Conservation (phyloP, 1,140 invertebrate species). For the Zaprionus camerounensis region DNA sequence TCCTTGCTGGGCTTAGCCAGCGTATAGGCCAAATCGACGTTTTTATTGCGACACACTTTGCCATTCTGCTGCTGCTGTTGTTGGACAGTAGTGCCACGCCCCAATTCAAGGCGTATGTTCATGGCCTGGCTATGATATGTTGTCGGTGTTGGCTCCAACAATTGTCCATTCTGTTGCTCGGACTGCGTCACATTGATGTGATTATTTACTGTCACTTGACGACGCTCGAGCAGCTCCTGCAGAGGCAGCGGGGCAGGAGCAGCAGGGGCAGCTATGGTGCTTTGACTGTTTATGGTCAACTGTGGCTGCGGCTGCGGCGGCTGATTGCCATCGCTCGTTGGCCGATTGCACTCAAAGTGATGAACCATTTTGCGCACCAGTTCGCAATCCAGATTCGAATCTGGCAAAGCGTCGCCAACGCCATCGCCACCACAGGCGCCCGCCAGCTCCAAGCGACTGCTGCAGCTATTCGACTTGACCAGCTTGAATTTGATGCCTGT, state of each 20-base stretch:
- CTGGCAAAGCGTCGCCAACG: slow-evolving; percentile 58
- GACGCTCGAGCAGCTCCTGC: slow-evolving; percentile 17
- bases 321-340: slow-evolving; percentile 28
- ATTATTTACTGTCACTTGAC: slow-evolving; percentile 83
- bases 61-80: slow-evolving; percentile 54
- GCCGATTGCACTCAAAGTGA: slow-evolving; percentile 71
- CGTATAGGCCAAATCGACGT: slow-evolving; percentile 84
- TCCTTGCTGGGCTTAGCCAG: slow-evolving; percentile 62
- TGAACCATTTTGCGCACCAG: slow-evolving; percentile 79
- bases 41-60: slow-evolving; percentile 84
- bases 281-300: slow-evolving; percentile 75
- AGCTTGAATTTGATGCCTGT: slow-evolving; percentile 90
- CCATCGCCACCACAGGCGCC: slow-evolving; percentile 85
- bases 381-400: slow-evolving; percentile 51
- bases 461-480: slow-evolving; percentile 93
- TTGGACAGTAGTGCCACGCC: slow-evolving; percentile 14
- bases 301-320: slow-evolving; percentile 2
- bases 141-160: slow-evolving; percentile 35
- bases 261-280: slow-evolving; percentile 10
- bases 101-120: slow-evolving; percentile 70
- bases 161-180: slow-evolving; percentile 29
- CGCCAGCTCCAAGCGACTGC: slow-evolving; percentile 91
- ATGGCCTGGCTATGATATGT: slow-evolving; percentile 69
- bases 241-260: background rate
- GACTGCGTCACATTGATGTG: slow-evolving; percentile 73